Evolutionary conservation across 1,140 invertebrate species (phyloP).

Genomic region (Drosophila tsacasi): DNA sequence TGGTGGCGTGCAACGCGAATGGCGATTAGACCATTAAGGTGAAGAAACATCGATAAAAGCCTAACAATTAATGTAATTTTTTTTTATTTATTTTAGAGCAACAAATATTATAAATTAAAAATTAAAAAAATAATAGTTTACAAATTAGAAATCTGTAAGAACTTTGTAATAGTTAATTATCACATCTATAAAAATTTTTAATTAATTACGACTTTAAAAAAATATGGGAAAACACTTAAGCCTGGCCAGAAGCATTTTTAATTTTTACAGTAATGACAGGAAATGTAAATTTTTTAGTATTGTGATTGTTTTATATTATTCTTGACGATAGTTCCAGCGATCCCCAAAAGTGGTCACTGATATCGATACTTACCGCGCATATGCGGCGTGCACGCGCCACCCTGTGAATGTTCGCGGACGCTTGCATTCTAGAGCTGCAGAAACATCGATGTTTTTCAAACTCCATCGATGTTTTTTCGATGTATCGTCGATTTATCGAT

Average conservation of each 20-base stretch:
- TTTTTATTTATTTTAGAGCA: too few species aligned
- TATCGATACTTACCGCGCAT: background rate
- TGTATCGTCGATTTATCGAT: too few species aligned
- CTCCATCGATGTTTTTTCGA: too few species aligned
- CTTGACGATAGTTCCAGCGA: background rate
- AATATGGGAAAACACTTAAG: background rate
- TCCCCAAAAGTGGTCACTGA: background rate
- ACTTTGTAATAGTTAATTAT: too few species aligned
- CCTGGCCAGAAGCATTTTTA: background rate
- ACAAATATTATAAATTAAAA: too few species aligned
- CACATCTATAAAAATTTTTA: too few species aligned
- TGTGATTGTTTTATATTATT: background rate
- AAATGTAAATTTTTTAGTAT: background rate
- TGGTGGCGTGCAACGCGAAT: slow-evolving; percentile 53
- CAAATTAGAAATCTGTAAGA: too few species aligned
- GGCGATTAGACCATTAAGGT: background rate
- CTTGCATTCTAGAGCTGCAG: too few species aligned
- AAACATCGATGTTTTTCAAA: too few species aligned
- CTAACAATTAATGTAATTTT: too few species aligned
- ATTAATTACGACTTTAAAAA: too few species aligned
- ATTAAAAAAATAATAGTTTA: too few species aligned
- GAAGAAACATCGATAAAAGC: background rate
- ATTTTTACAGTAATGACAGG: background rate
- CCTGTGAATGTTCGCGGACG: slow-evolving; percentile 28
- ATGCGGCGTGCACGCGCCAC: background rate